Conservation (phyloP, 2,888 invertebrate genomes). For the Gastracanthus pulcherrimus region DNA sequence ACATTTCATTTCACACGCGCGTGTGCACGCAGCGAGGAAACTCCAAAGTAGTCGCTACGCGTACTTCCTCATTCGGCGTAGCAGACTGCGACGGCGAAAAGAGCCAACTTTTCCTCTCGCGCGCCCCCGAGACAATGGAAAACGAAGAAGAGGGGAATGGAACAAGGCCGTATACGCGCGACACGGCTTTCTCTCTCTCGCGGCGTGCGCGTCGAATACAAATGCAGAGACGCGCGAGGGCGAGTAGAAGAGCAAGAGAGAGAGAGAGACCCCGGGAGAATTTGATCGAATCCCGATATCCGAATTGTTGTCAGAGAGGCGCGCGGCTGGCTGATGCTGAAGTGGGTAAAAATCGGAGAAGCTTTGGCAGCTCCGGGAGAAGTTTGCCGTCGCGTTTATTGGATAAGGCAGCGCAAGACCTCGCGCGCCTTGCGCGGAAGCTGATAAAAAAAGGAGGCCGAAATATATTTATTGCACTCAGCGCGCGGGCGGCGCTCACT, state of each 20-base stretch:
- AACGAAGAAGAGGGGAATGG: not conserved
- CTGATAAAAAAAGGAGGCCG: slow-evolving; percentile 2
- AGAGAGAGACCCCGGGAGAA: too few relatives aligned
- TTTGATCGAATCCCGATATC: slow-evolving; percentile 54
- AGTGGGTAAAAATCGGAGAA: slow-evolving; percentile 38
- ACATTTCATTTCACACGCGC: slow-evolving; percentile 57
- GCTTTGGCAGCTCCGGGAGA: not conserved
- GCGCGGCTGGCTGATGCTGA: not conserved
- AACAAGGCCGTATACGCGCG: not conserved
- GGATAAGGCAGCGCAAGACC: slow-evolving; percentile 9
- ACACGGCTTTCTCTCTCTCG: not conserved
- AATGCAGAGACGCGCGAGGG: slow-evolving; percentile 41
- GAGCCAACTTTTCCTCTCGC: slow-evolving; percentile 8
- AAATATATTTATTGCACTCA: slow-evolving; percentile 42
- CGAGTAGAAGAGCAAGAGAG: too few relatives aligned
- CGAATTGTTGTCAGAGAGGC: slow-evolving; percentile 7
- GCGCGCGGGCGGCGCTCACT: not conserved
- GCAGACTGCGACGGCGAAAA: too few relatives aligned
- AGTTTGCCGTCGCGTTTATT: slow-evolving; percentile 20
- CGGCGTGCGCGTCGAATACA: slow-evolving; percentile 28
- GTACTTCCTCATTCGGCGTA: slow-evolving; percentile 34
- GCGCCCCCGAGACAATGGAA: slow-evolving; percentile 35
- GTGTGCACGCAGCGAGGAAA: slow-evolving; percentile 1
- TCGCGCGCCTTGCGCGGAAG: not conserved
- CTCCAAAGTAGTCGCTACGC: slow-evolving; percentile 18